Base-by-base conservation (phyloP, 1,140 invertebrate genomes). In the Drosophila bipectinata region DNA sequence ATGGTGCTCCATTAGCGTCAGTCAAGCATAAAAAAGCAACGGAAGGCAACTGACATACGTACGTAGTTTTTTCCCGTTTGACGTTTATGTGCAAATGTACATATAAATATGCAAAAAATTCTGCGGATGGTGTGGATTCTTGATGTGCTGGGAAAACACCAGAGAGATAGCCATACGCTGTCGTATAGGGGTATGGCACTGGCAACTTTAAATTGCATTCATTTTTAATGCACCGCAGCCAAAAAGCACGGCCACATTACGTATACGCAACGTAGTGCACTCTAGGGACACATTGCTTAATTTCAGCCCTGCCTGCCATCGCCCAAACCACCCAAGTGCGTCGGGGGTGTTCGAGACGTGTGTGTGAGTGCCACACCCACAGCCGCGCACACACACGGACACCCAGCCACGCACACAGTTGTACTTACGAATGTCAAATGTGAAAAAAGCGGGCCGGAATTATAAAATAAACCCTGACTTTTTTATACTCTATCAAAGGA, bases 211-310 rank as follows among this genome's bases (percentile, higher is more conserved):
- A 88, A 88, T 88, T 88, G 83, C 83, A 88, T 88, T 88, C 83
- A 88, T 88, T 79, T 88, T 88, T 88, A 88, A 88, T 88, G 84
- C 83, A 88, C 51, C 72, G 51, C 48, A 47, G 59, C 75, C 83
- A 78, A 78, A 76, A 63, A 82, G 82, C 82, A 63, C 59, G 63
- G 76, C 57, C 72, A 67, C 72, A 88, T 83, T 88, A 88, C 83
- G 83, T 88, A 88, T 88, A 88, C 83, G 83, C 83, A 88, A 63
- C 58, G 79, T 74, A 79, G 76, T 74, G 72, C 68, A 77, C 83
- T 78, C 85, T 79, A 62, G 83, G 84, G 83, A 88, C 63, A 83
- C 83, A 83, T 89, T 89, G 83, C 83, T 88, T 89, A 87, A 87
- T 87, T 87, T 79, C 67, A 60, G 59, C 15, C 39, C 61, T 30